Conservation (phyloP, 2,113 vertebrate genomes). For the Toxotes jaculatrix region DNA sequence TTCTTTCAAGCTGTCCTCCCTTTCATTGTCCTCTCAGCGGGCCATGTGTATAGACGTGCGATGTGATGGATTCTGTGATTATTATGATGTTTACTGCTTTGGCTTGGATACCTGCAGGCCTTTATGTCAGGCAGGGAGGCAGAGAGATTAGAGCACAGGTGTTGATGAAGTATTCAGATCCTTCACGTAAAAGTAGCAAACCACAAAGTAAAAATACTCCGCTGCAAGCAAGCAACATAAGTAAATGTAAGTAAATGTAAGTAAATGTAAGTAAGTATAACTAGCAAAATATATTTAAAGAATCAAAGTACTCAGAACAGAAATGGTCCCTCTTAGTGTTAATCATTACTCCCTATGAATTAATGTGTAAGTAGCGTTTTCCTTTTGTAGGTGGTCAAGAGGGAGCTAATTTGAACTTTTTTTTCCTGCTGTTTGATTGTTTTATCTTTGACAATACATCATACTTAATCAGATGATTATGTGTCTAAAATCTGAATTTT, state of each 20-base stretch:
- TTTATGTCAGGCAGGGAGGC: slow-evolving; percentile 22
- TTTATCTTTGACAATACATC: too few relatives aligned
- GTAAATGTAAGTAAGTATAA: neutral
- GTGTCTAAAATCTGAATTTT: neutral
- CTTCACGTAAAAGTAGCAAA: neutral
- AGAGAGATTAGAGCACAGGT: neutral
- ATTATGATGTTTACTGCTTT: slow-evolving; percentile 50
- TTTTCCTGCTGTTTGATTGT: neutral
- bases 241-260: too few relatives aligned
- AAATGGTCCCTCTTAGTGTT: neutral
- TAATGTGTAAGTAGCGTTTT: neutral
- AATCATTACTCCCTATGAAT: neutral
- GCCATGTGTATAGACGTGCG: slow-evolving; percentile 55
- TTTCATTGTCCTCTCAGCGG: slow-evolving; percentile 23
- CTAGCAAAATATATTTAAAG: too few relatives aligned
- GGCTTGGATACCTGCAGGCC: slow-evolving; percentile 15
- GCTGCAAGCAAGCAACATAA: too few relatives aligned
- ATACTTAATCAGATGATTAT: neutral
- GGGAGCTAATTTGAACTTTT: neutral
- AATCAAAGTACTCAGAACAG: neutral
- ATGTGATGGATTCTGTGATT: slow-evolving; percentile 56
- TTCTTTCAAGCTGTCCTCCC: slow-evolving; percentile 36
- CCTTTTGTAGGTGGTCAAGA: neutral
- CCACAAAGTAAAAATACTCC: neutral
- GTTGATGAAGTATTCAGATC: neutral